Percentiles rank a stretch among this genome's conserved stretches.
Conservation (phyloP, 2,113 vertebrate genomes). For the Chloropsis hardwickii region DNA sequence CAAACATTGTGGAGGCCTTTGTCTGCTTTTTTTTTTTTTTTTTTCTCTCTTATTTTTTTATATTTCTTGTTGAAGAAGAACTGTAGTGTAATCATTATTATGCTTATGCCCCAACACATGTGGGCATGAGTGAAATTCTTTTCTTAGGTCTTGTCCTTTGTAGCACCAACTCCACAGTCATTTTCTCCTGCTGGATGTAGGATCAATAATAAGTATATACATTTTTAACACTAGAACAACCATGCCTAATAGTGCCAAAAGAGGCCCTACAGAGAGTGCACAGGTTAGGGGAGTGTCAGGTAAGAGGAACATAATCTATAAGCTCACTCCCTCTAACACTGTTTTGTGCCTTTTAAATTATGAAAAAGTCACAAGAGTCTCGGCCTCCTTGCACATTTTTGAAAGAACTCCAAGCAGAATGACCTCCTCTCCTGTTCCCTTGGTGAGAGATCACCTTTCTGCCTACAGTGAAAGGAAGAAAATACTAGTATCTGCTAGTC, state of each 20-base stretch:
- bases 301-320: neutral
- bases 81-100: neutral
- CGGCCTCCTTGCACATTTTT: neutral
- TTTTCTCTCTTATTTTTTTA: neutral
- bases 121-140: neutral
- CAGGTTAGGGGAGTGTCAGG: fast-evolving
- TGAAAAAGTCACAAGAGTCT: neutral
- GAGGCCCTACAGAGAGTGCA: neutral
- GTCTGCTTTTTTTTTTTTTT: neutral
- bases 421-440: conserved; percentile 17
- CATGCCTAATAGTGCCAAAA: neutral
- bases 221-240: neutral
- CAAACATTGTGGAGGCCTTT: neutral
- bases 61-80: neutral
- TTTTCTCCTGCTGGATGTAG: neutral
- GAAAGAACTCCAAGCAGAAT: neutral
- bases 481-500: conserved; percentile 19
- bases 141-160: neutral
- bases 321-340: neutral
- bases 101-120: neutral
- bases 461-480: conserved; percentile 8
- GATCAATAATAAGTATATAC: neutral
- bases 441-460: conserved; percentile 14
- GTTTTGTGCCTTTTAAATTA: neutral
- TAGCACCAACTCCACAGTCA: neutral